Conservation (phyloP, 2,797 vertebrate genomes). For the Chrosomus eos region DNA sequence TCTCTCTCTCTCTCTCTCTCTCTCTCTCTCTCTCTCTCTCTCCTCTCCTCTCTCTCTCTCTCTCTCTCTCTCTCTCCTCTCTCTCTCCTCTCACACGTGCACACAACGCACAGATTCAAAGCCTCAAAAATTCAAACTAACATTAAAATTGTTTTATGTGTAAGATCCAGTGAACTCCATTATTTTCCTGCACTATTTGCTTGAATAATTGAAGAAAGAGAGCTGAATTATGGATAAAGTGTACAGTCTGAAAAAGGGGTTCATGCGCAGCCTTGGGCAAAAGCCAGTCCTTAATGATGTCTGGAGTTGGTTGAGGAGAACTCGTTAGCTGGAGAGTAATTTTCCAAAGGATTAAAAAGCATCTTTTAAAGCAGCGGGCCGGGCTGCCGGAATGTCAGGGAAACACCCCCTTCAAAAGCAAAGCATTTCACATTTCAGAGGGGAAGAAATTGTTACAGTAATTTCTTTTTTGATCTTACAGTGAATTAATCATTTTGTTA, state of each 20-base stretch:
- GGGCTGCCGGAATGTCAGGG: constrained; percentile 55
- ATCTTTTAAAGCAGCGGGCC: constrained; percentile 87
- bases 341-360: constrained; percentile 91
- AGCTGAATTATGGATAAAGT: constrained; percentile 99
- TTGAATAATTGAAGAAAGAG: constrained; percentile 99
- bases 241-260: constrained; percentile 99
- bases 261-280: constrained; percentile 94
- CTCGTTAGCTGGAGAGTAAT: constrained; percentile 97
- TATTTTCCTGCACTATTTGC: constrained; percentile 98
- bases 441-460: constrained; percentile 44
- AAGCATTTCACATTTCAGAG: constrained; percentile 44
- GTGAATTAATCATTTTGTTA: constrained; percentile 58
- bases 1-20: neutral
- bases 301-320: constrained; percentile 94
- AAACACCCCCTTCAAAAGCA: constrained; percentile 52
- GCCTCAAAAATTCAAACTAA: constrained; percentile 94
- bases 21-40: too few species aligned
- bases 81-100: constrained; percentile 8
- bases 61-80: constrained; percentile 6
- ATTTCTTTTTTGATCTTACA: constrained; percentile 49
- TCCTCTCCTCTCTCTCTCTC: constrained; percentile 34
- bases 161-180: constrained; percentile 97
- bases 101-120: constrained; percentile 70
- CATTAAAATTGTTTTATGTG: constrained; percentile 92
- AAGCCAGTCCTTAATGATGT: constrained; percentile 97